Base-by-base conservation (phyloP, 2,888 invertebrate species). In the Caenorhabditis sp. region DNA sequence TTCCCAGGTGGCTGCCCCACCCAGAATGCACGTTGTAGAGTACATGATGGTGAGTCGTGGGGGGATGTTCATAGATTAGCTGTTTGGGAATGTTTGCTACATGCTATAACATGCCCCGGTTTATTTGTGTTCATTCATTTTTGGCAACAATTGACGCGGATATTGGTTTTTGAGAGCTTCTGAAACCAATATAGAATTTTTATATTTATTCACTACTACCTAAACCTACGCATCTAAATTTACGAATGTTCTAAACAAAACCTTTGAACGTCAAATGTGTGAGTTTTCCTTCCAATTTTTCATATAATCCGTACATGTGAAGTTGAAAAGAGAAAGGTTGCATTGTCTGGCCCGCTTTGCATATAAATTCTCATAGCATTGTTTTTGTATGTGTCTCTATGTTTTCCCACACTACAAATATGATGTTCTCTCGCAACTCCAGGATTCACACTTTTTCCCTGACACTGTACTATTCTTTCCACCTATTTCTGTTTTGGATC, bases 1-100 rank as follows among this genome's bases (percentile, higher is more conserved):
- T 37, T 74, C 76, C n/a, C 68, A 80, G 44, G 70, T 70, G 40
- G 77, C 82, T 18, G 69, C 69, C 24, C 81, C 86, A 26, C 85
- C 85, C 20, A 70, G 82, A 71, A 86, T 87, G 76, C 86, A 89
- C 55, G 88, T 89, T 32, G 86, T 87, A 8, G 87, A 90, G 62
- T 88, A 86, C 56, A 86, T 88, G 67, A 87, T 88, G 87, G 89
- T 89, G 70, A 70, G 60, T 56, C n/a, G 9, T n/a, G 28, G 35
- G 35, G 22, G 47, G 53, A 32, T 50, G 47, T 47, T 40, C 61
- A 62, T 47, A 62, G 61, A 40, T 47, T 47, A 40, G 44, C 47
- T 26, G 35, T 18, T 32, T 26, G 35, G 26, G 58, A 28, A 56
- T 56, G 35, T 55, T 28, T 56, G 56, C 32, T 56, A 56, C 40